These are phyloP conservation scores for Vimba vimba DNA, from an alignment of 2,113 vertebrate species.

Conservation along the genomic window DNA sequence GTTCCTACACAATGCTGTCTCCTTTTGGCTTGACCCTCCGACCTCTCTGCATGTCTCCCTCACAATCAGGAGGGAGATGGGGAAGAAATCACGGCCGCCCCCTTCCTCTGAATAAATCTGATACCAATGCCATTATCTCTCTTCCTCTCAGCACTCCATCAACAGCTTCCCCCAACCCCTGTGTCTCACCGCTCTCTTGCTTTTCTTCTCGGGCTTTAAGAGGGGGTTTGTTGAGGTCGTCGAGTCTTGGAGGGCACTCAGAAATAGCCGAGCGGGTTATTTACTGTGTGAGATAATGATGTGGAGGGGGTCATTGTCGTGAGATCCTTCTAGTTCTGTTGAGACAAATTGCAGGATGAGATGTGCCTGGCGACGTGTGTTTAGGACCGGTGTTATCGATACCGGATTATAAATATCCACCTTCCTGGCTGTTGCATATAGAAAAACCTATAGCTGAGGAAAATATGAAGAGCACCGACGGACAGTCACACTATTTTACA, in stretches of 20 bases:
- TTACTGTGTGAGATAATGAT: constrained; percentile 56
- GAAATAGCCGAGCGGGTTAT: constrained; percentile 44
- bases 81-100: constrained; percentile 66
- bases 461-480: neutral
- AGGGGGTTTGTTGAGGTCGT: constrained; percentile 65
- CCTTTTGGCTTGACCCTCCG: constrained; percentile 93
- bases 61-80: constrained; percentile 82
- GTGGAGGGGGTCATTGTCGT: constrained; percentile 42
- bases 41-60: constrained; percentile 96
- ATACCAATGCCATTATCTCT: constrained; percentile 90
- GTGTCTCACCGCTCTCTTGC: constrained; percentile 6
- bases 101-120: constrained; percentile 92
- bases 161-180: constrained; percentile 24
- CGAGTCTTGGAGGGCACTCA: constrained; percentile 48
- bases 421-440: neutral
- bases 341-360: constrained; percentile 54
- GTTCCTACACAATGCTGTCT: constrained; percentile 99
- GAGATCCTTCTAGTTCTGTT: constrained; percentile 46
- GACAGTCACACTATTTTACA: neutral
- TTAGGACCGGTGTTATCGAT: constrained; percentile 48
- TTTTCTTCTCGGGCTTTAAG: constrained; percentile 60
- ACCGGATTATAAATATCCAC: constrained; percentile 33
- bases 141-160: constrained; percentile 39
- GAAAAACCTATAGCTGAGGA: neutral
- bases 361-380: constrained; percentile 41